Evolutionary conservation across 2,113 vertebrate species (phyloP).

Genomic region (Callopanchax toddi): DNA sequence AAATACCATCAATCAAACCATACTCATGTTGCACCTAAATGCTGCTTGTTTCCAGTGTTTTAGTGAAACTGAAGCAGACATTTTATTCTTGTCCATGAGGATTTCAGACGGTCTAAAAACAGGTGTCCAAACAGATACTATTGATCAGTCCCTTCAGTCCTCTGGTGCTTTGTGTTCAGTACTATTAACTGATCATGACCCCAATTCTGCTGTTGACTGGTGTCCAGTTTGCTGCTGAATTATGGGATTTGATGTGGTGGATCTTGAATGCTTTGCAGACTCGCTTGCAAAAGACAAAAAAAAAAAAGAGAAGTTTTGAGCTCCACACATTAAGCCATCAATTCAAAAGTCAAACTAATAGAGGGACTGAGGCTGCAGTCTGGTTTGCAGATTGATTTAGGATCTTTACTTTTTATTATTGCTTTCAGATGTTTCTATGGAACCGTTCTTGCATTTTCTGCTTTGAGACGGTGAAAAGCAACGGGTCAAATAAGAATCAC

Average conservation of each 20-base stretch:
- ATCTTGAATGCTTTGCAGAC: not conserved
- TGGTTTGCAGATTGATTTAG: conserved; percentile 44
- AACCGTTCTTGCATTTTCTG: no score
- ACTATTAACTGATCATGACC: not conserved
- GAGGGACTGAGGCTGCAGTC: conserved; percentile 18
- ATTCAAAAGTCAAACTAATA: conserved; percentile 19
- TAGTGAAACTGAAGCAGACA: conserved; percentile 20
- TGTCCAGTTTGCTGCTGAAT: conserved; percentile 7
- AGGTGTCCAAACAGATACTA: conserved; percentile 40
- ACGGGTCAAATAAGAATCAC: no score
- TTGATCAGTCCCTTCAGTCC: conserved; percentile 55
- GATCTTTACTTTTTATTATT: conserved; percentile 37
- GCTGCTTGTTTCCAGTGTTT: conserved; percentile 3
- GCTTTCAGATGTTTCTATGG: conserved; percentile 13
- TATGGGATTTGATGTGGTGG: not conserved
- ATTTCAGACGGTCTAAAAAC: conserved; percentile 55
- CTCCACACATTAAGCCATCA: not conserved
- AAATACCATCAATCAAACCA: no score
- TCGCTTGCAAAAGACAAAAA: not conserved
- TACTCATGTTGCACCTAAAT: not conserved
- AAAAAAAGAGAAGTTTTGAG: not conserved
- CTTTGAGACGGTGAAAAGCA: no score
- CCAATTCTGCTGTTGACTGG: conserved; percentile 23
- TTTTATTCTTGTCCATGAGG: conserved; percentile 39
- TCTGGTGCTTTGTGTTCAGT: conserved; percentile 10